Evolutionary conservation across 2,797 vertebrate genomes (phyloP), one percentile per base, ranked within the genome.

Genomic region (Poeciliopsis paucimaculata): DNA sequence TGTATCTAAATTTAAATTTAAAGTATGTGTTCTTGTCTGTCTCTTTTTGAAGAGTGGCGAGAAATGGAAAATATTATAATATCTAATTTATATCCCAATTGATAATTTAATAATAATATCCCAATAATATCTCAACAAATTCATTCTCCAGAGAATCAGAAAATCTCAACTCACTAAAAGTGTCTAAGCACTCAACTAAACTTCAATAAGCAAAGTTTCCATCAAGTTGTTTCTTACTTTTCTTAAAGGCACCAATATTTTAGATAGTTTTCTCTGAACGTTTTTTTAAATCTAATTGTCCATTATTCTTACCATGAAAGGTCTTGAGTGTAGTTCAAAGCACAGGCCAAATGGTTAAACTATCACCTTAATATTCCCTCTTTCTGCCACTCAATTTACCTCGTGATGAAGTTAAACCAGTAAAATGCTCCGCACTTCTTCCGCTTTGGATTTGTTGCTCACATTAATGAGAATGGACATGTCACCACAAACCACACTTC

Each of bases 401-500:
- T 81, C 78, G 57, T 79, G 77, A 77, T 77, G 60, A 80, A 75
- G 82, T 41, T 74, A 79, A 81, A 87, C 81, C 75, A 23, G 80
- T 51, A 82, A 78, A 86, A 86, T 81, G 68, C 49, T 70, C 75
- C 55, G 23, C 68, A 77, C 53, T 76, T 79, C 70, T 72, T 85
- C 79, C 76, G 85, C 73, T 87, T 79, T 86, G 71, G 75, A 43
- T 88, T 92, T 93, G 88, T 92, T 89, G 86, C 90, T 90, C 88
- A 93, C 76, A 82, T 72, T 93, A 93, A 94, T 90, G 80, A 92
- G 83, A 92, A 73, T 79, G 70, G 87, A 91, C 87, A 43, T 72
- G 81, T 84, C 55, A 73, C 85, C 89, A 86, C 85, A 78, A 79
- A 89, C 88, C 86, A 66, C 70, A 76, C 80, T 82, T 83, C 83